Conservation (phyloP, 2,113 vertebrate species). For the Phyllostomus hastatus region DNA sequence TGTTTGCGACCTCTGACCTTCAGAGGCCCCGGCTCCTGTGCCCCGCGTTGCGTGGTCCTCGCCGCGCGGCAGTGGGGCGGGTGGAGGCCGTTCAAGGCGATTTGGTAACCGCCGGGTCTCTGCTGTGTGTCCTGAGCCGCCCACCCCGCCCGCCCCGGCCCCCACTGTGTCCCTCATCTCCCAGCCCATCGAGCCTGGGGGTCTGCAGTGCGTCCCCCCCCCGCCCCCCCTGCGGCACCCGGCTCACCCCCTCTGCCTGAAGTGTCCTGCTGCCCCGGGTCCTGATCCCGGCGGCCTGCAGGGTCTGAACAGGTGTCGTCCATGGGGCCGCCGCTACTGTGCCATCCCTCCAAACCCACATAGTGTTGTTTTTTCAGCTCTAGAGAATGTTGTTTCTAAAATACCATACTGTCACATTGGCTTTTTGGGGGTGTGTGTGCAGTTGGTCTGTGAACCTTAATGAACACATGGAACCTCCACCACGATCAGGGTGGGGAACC, state of each 20-base stretch:
- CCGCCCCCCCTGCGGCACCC: background rate
- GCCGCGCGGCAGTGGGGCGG: fast-evolving
- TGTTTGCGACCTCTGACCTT: background rate
- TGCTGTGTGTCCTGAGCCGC: background rate
- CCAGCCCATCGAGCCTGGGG: fast-evolving
- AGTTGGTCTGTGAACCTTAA: background rate
- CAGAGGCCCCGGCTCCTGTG: background rate
- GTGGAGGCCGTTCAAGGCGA: background rate
- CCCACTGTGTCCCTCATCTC: background rate
- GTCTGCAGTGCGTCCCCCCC: fast-evolving
- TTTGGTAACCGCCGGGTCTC: background rate
- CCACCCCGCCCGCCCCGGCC: no score
- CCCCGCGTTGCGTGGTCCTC: fast-evolving
- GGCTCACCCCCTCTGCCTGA: fast-evolving
- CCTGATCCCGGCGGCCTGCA: background rate
- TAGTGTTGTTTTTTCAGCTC: background rate
- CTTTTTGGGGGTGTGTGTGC: background rate
- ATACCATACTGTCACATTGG: background rate
- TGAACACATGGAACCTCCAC: background rate
- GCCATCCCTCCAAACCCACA: background rate
- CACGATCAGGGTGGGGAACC: fast-evolving
- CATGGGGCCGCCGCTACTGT: fast-evolving
- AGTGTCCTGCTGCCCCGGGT: fast-evolving
- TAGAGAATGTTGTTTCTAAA: background rate
- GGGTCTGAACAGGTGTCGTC: background rate